These are phyloP conservation scores for Calameuta filiformis DNA, from an alignment of 2,888 invertebrate genomes.

Conservation along the genomic window DNA sequence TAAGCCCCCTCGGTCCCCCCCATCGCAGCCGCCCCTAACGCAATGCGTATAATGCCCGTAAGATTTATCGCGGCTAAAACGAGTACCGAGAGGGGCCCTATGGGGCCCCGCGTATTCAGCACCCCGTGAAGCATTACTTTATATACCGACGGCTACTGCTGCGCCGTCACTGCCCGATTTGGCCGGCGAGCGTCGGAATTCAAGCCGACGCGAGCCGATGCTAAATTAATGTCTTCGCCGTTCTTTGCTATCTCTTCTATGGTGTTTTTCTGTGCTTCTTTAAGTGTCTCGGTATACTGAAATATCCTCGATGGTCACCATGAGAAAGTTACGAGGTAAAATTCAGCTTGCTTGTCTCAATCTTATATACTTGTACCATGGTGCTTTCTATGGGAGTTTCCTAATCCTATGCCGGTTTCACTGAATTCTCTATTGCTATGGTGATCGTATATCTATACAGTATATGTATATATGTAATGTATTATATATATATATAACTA, in stretches of 20 bases:
- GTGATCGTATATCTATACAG: neutral
- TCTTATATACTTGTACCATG: neutral
- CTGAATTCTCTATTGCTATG: neutral
- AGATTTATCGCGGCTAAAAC: conserved; percentile 22
- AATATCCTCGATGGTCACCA: neutral
- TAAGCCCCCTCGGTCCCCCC: neutral
- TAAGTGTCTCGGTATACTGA: neutral
- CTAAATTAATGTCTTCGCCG: conserved; percentile 25
- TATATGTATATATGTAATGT: too few species aligned
- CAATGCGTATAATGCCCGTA: conserved; percentile 20
- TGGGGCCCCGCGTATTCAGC: neutral
- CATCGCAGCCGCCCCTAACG: neutral
- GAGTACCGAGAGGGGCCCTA: conserved; percentile 2
- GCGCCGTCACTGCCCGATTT: conserved; percentile 19
- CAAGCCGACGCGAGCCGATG: conserved; percentile 14
- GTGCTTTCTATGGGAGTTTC: neutral
- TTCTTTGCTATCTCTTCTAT: conserved; percentile 15
- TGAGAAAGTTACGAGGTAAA: neutral
- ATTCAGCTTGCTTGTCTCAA: neutral
- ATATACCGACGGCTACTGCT: conserved; percentile 12
- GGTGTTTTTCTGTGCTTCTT: neutral
- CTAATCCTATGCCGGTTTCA: neutral
- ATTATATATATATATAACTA: too few species aligned
- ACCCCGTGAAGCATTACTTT: conserved; percentile 17
- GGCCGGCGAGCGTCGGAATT: conserved; percentile 20